Evolutionary conservation across 2,888 invertebrate species (phyloP).

Genomic region (Therioaphis trifolii): DNA sequence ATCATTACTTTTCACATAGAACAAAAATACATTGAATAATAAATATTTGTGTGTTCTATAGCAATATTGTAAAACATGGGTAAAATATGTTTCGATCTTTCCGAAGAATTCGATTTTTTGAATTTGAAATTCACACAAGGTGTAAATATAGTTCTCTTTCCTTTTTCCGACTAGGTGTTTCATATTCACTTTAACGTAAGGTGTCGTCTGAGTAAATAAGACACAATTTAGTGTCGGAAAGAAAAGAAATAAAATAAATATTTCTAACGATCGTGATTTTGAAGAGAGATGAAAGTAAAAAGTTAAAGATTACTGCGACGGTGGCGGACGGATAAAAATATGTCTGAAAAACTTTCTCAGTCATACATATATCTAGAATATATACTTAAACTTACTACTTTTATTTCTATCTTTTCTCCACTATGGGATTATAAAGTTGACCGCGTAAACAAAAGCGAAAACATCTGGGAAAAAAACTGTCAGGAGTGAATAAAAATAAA

Average conservation of each 20-base stretch:
- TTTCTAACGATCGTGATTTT: constrained; percentile 32
- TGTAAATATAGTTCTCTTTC: constrained; percentile 18
- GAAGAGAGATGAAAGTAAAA: constrained; percentile 52
- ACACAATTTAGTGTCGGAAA: not conserved
- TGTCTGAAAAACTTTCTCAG: constrained; percentile 50
- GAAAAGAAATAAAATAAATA: constrained; percentile 44
- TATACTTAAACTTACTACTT: constrained; percentile 37
- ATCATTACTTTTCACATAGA: constrained; percentile 7
- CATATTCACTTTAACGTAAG: not conserved
- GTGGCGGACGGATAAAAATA: constrained; percentile 51
- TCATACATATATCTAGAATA: constrained; percentile 17
- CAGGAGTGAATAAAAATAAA: constrained; percentile 4
- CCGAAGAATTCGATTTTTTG: not conserved
- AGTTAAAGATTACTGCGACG: constrained; percentile 55
- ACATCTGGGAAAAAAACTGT: constrained; percentile 12
- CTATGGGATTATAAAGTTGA: constrained; percentile 47
- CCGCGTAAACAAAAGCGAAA: constrained; percentile 23
- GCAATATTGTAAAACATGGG: not conserved
- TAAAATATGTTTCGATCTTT: not conserved
- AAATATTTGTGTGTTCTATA: too few relatives aligned
- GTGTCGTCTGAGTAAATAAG: constrained; percentile 36
- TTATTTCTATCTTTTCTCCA: constrained; percentile 32
- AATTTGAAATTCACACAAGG: not conserved
- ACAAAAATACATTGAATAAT: constrained; percentile 36
- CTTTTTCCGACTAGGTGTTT: not conserved